Evolutionary conservation across 2,888 invertebrate species (phyloP).

Genomic region (Orthonychiurus folsomi): DNA sequence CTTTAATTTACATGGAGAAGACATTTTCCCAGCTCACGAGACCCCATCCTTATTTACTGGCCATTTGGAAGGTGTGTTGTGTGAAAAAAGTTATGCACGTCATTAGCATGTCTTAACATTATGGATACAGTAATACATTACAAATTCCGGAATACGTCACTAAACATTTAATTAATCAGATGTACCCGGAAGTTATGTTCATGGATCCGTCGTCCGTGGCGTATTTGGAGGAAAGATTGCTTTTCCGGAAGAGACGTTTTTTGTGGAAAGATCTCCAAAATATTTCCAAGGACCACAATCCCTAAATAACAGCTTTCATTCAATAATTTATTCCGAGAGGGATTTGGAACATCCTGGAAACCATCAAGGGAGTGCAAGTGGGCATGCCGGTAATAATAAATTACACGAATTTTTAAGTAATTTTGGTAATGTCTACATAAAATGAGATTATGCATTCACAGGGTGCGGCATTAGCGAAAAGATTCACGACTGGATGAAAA

Average conservation of each 20-base stretch:
- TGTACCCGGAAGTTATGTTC: slow-evolving; percentile 2
- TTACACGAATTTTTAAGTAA: background rate
- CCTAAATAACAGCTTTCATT: background rate
- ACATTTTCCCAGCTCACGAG: background rate
- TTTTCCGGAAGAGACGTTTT: slow-evolving; percentile 8
- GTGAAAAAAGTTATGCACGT: background rate
- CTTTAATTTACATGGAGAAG: background rate
- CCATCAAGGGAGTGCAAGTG: background rate
- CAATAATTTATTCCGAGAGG: slow-evolving; percentile 8
- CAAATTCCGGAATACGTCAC: too few species aligned
- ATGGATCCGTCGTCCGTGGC: slow-evolving; percentile 8
- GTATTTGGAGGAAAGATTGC: slow-evolving; percentile 10
- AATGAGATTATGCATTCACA: background rate
- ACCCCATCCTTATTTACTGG: slow-evolving; percentile 2
- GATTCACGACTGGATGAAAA: slow-evolving; percentile 9
- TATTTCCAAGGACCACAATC: background rate
- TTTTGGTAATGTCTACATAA: background rate
- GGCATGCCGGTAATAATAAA: background rate
- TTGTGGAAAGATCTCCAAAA: slow-evolving; percentile 7
- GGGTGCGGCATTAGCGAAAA: background rate
- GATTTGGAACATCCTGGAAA: background rate
- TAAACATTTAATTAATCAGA: too few species aligned
- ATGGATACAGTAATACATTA: background rate
- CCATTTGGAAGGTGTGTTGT: slow-evolving; percentile 6
- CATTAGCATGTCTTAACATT: background rate